phyloP scores from a whole-genome alignment of 2,888 invertebrate species.

The Nomada fabriciana region DNA sequence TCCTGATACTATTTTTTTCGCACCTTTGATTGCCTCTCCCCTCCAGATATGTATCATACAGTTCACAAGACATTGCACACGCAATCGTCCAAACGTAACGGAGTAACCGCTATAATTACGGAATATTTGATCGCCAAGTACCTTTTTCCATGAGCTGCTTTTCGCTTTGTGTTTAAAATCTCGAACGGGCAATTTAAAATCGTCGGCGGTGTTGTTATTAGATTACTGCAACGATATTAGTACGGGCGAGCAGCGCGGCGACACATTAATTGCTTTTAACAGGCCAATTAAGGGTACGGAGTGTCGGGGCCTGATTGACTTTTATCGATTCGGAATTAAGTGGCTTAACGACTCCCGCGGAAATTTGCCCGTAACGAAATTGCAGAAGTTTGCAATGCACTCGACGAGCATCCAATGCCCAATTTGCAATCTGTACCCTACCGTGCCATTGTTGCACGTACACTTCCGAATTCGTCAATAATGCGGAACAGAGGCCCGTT shows the following conservation, averaged over 20 bases:
- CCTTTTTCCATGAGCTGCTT: neutral
- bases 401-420: constrained; percentile 19
- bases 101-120: too few species aligned
- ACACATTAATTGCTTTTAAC: constrained; percentile 59
- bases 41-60: too few species aligned
- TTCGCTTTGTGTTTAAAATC: constrained; percentile 23
- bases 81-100: too few species aligned
- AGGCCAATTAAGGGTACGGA: constrained; percentile 44
- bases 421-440: constrained; percentile 30
- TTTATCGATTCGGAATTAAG: constrained; percentile 62
- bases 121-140: constrained; percentile 14
- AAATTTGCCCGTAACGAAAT: constrained; percentile 42
- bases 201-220: constrained; percentile 10
- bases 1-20: too few species aligned
- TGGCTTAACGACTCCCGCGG: constrained; percentile 28
- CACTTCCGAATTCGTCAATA: constrained; percentile 34
- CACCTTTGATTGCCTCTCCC: too few species aligned
- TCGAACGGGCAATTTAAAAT: constrained; percentile 28
- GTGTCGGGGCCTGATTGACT: constrained; percentile 46
- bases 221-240: constrained; percentile 28
- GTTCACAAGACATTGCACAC: too few species aligned
- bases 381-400: constrained; percentile 43
- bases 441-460: constrained; percentile 21
- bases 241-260: neutral
- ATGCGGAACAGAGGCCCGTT: constrained; percentile 1